A percentile compares a stretch with the other conserved stretches of the same genome.
These are phyloP conservation scores for Glareola pratincola DNA, from an alignment of 2,113 vertebrate genomes.

Conservation along the genomic window DNA sequence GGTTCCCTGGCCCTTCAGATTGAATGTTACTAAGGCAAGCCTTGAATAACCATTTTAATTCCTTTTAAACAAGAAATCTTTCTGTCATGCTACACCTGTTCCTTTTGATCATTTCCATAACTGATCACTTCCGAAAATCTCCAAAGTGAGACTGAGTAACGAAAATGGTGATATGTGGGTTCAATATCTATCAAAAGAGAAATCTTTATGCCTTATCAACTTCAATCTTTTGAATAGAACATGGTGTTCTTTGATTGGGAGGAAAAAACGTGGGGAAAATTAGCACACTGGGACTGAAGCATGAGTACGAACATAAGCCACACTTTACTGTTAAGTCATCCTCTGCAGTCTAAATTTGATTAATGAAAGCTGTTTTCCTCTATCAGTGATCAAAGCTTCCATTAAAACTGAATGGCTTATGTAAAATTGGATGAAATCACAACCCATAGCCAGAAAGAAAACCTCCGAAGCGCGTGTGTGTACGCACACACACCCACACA, in stretches of 20 bases:
- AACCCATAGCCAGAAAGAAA: background rate
- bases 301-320: background rate
- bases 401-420: conserved; percentile 3
- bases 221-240: background rate
- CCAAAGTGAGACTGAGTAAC: background rate
- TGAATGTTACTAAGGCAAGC: background rate
- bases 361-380: background rate
- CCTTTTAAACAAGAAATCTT: background rate
- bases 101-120: background rate
- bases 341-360: background rate
- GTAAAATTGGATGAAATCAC: background rate
- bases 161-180: background rate
- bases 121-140: background rate
- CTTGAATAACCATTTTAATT: background rate
- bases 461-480: rapidly evolving
- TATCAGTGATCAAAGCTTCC: conserved; percentile 45
- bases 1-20: background rate
- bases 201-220: background rate
- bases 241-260: background rate
- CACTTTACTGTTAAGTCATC: background rate
- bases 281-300: background rate
- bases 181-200: background rate
- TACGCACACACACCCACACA: rapidly evolving
- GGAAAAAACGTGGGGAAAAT: background rate
- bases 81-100: background rate